phyloP scores from a whole-genome alignment of 2,888 invertebrate species.

The Noctua janthina region DNA sequence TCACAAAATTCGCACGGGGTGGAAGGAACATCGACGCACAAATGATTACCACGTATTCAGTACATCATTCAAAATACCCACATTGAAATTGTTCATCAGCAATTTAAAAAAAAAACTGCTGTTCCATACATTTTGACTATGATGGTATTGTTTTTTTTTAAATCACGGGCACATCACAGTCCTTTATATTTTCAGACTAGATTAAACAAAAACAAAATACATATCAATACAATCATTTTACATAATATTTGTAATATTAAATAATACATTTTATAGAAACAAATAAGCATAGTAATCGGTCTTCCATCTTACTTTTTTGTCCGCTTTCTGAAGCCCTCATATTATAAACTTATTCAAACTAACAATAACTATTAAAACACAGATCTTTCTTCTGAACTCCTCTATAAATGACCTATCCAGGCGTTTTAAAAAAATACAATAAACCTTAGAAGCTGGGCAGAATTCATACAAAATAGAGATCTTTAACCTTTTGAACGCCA shows the following conservation, averaged over 20 bases:
- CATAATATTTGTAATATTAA: not conserved
- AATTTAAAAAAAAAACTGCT: too few relatives aligned
- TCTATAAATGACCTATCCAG: not conserved
- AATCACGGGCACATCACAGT: not conserved
- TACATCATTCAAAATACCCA: too few relatives aligned
- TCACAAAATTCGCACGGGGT: too few relatives aligned
- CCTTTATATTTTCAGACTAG: conserved; percentile 21
- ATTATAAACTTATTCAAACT: not conserved
- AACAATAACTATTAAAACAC: not conserved
- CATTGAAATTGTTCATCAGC: too few relatives aligned
- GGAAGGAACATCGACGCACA: too few relatives aligned
- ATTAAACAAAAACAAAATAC: conserved; percentile 8
- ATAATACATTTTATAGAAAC: not conserved
- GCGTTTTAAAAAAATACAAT: not conserved
- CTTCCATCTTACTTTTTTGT: conserved; percentile 3
- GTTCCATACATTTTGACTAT: too few relatives aligned
- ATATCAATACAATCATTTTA: conserved; percentile 15
- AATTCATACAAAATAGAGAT: conserved; percentile 49
- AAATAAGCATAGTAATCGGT: not conserved
- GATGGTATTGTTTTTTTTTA: too few relatives aligned
- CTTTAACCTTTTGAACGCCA: not conserved
- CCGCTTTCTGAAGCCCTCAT: not conserved
- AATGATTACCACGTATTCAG: too few relatives aligned
- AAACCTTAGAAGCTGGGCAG: not conserved
- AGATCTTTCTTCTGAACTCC: not conserved